These are phyloP conservation scores for Xenopus borealis DNA, from an alignment of 2,113 vertebrate genomes.

Conservation along the genomic window DNA sequence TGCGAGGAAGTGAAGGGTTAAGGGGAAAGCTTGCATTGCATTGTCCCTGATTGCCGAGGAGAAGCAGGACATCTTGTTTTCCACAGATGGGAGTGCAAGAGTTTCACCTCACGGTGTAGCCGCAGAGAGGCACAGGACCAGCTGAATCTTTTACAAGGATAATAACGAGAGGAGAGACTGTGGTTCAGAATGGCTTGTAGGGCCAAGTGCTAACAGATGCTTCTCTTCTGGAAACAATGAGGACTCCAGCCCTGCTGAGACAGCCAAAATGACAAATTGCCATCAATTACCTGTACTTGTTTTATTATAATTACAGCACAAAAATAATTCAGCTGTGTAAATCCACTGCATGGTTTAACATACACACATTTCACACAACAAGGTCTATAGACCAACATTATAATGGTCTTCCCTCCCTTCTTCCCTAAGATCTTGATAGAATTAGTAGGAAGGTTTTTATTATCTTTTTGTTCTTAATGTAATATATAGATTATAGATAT, in stretches of 20 bases:
- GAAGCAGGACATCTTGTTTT: conserved; percentile 11
- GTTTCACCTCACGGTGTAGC: conserved; percentile 13
- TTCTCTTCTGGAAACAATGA: conserved; percentile 54
- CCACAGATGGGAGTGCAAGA: conserved; percentile 21
- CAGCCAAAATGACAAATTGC: not conserved
- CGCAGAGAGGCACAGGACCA: conserved; percentile 3
- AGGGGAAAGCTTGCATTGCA: not conserved
- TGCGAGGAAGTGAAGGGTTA: too few species aligned
- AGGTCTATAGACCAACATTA: not conserved
- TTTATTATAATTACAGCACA: not conserved
- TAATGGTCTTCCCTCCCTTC: too few species aligned
- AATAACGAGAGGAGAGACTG: conserved; percentile 27
- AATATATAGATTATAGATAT: too few species aligned
- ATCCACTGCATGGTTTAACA: not conserved
- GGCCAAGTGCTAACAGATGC: conserved; percentile 52
- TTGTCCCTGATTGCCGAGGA: not conserved
- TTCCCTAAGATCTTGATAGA: too few species aligned
- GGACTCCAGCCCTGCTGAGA: conserved; percentile 22
- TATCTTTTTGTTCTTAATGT: too few species aligned
- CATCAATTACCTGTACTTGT: conserved; percentile 11
- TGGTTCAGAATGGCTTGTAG: conserved; percentile 38
- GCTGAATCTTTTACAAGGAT: conserved; percentile 32
- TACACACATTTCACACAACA: not conserved
- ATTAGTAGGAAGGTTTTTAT: too few species aligned
- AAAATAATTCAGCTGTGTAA: conserved; percentile 3